Evolutionary conservation across 1,140 invertebrate genomes (phyloP).

Genomic region (Periplaneta americana): DNA sequence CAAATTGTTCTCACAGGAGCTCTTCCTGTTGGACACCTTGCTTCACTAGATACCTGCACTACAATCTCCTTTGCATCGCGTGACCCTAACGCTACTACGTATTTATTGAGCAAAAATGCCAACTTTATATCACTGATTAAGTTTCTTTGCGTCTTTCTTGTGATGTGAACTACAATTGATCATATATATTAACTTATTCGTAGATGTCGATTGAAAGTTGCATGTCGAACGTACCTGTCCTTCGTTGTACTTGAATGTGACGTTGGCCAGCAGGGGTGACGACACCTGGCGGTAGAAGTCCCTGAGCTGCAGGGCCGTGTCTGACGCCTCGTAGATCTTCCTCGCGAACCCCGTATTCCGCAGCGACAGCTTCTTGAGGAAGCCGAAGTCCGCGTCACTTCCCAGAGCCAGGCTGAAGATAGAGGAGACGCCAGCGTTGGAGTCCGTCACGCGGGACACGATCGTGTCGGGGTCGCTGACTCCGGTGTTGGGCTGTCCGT

Average conservation of each 20-base stretch:
- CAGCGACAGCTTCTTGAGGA: constrained; percentile 56
- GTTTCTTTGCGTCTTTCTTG: too few species aligned
- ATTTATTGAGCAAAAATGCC: too few species aligned
- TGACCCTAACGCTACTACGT: too few species aligned
- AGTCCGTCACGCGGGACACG: not conserved
- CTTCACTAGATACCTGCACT: too few species aligned
- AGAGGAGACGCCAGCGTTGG: not conserved
- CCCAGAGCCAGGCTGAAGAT: constrained; percentile 68
- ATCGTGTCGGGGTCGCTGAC: constrained; percentile 24
- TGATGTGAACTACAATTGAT: too few species aligned
- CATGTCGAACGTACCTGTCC: constrained; percentile 46
- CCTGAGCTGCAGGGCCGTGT: constrained; percentile 60
- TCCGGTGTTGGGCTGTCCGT: constrained; percentile 60
- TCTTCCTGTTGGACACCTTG: too few species aligned
- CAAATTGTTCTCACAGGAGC: too few species aligned
- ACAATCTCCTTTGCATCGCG: too few species aligned
- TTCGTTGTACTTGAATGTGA: constrained; percentile 56
- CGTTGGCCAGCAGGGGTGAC: constrained; percentile 58
- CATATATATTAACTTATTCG: too few species aligned
- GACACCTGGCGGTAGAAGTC: constrained; percentile 68
- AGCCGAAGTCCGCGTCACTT: constrained; percentile 57
- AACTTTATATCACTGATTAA: too few species aligned
- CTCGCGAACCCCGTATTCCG: constrained; percentile 61
- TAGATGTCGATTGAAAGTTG: too few species aligned
- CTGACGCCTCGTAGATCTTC: constrained; percentile 66